Base-by-base conservation (phyloP, 2,797 vertebrate genomes). In the Aphelocoma californica region DNA sequence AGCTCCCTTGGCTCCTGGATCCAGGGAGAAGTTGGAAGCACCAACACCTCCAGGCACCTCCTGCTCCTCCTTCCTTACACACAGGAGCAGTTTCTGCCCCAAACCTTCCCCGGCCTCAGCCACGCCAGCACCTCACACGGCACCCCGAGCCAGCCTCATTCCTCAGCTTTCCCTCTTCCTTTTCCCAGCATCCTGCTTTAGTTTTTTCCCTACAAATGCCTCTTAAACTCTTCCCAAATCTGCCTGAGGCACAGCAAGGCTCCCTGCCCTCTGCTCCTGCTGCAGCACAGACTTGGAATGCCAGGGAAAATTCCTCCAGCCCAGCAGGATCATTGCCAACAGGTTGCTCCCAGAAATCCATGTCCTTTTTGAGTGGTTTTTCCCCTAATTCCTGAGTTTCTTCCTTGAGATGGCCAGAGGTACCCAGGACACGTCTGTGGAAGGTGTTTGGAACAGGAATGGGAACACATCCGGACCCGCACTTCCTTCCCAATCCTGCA, bases 121-220 rank as follows among this genome's bases (percentile, higher is more conserved):
- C 31, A 7, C 6, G 18, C 3, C 14, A 29, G 42, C 67, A 17
- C 1, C 4, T 42, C 7, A 3, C 56, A 48, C 44, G 13, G 17
- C 12, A 19, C 20, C 48, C 14, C 1, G 4, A 9, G 3, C 26
- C 6, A 32, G 1, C 32, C 18, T 1, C 42, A 2, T 6, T 40
- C 53, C 36, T 36, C 29, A 14, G 25, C n/a, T 78, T 18, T 23
- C 51, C 75, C 75, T 74, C 61, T 34, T 61, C 9, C 0, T 50
- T 36, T 24, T 29, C 44, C 64, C 26, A 11, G 7, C 3, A 34
- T 23, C 25, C 42, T 17, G 6, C 7, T 71, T 45, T 0, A 11
- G 6, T 10, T 61, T 7, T 9, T 31, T 7, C 42, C 21, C 34
- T 12, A 7, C 10, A 53, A 26, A 7, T 5, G 13, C 44, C 48